phyloP scores from a whole-genome alignment of 1,140 invertebrate species.

The Forficula auricularia region DNA sequence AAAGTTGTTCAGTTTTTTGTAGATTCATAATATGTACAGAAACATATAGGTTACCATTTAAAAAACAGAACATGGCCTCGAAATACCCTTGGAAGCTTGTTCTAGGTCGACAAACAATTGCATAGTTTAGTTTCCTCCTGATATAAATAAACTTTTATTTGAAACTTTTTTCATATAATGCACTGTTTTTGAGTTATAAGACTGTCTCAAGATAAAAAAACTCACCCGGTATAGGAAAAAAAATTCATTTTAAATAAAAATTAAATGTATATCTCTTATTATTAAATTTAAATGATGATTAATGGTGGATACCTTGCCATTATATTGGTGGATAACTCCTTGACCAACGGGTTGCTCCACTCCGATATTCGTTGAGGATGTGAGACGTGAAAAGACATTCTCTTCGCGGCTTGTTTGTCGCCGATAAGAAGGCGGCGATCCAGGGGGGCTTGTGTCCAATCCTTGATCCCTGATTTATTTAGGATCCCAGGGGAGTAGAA shows the following conservation, averaged over 20 bases:
- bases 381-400: slow-evolving; percentile 65
- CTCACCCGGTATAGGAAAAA: background rate
- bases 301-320: slow-evolving; percentile 49
- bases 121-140: no score
- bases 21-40: no score
- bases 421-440: slow-evolving; percentile 43
- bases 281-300: no score
- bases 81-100: no score
- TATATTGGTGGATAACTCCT: slow-evolving; percentile 45
- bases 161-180: no score
- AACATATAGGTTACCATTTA: no score
- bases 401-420: slow-evolving; percentile 46
- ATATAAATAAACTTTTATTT: no score
- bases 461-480: slow-evolving; percentile 29
- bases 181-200: no score
- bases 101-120: no score
- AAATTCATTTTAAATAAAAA: background rate
- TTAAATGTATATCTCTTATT: no score
- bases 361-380: slow-evolving; percentile 37
- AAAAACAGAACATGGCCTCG: no score
- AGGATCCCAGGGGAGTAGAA: slow-evolving; percentile 20
- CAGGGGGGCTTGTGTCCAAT: slow-evolving; percentile 36
- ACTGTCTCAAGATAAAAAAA: background rate
- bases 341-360: slow-evolving; percentile 35
- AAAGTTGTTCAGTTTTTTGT: no score